Evolutionary conservation across 2,113 vertebrate species (phyloP).

Genomic region (Polypterus senegalus): DNA sequence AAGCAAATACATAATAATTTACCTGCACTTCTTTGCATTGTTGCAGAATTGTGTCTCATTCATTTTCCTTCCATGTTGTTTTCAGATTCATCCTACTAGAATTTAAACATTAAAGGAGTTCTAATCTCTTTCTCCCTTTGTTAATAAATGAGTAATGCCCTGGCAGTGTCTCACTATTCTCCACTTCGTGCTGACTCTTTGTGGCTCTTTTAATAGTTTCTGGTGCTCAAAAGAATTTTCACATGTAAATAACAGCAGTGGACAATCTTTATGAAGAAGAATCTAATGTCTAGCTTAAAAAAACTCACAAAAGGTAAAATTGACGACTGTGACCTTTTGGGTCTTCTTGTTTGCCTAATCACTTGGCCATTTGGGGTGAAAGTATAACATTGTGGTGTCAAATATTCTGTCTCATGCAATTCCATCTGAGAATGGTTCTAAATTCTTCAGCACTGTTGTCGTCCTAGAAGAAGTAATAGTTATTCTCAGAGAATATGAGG

Average conservation of each 20-base stretch:
- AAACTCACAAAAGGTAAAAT: constrained; percentile 8
- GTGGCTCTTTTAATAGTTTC: too few relatives aligned
- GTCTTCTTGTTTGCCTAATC: not conserved
- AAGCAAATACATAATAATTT: too few relatives aligned
- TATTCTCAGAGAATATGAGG: too few relatives aligned
- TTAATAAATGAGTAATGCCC: constrained; percentile 1
- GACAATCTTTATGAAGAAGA: constrained; percentile 34
- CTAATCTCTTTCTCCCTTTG: not conserved
- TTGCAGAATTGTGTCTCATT: not conserved
- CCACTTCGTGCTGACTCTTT: too few relatives aligned
- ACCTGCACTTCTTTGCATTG: too few relatives aligned
- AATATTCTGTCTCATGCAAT: not conserved
- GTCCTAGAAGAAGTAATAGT: too few relatives aligned
- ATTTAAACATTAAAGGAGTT: not conserved
- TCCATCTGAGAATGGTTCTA: not conserved
- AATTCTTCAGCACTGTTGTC: not conserved
- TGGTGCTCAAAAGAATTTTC: constrained; percentile 28
- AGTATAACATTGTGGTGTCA: not conserved
- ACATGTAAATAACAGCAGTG: constrained; percentile 34
- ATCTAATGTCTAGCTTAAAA: constrained; percentile 21
- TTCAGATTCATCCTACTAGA: not conserved
- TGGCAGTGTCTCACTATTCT: constrained; percentile 31
- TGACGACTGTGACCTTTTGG: constrained; percentile 33
- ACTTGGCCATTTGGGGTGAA: not conserved
- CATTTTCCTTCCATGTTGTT: not conserved